Base-by-base conservation (phyloP, 2,888 invertebrate genomes). In the Mythimna impura region DNA sequence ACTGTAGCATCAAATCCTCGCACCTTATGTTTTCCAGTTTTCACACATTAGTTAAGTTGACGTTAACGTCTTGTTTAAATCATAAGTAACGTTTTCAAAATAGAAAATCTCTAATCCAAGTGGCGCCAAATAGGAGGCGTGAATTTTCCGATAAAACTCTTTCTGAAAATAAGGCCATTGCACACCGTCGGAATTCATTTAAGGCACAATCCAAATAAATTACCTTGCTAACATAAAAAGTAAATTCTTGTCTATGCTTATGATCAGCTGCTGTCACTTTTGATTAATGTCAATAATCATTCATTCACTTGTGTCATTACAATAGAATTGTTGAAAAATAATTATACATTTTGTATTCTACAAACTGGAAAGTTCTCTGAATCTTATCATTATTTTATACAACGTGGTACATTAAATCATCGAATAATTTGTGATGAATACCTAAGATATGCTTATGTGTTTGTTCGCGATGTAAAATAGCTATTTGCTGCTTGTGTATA, bases 241-340 rank as follows among this genome's bases (percentile, higher is more conserved):
- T 36, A 60, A 58, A n/a, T 20, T 52, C 9, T 71, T 25, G 58
- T 73, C 69, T 77, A 61, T 77, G 77, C 17, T 50, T 36, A 10
- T 22, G 34, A 54, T 58, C 43, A 69, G 43, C 68, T 54, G 52
- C 57, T 73, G 73, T 76, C 73, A 73, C 3, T 66, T 76, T 76
- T 76, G 20, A 58, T 55, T 22, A 36, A 30, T 68, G 78, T 67
- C 78, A 60, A 0, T 17, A 43, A 0, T 52, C 36, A 8, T 54
- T 4, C 50, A 9, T 30, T 66, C n/a, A 71, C 22, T 62, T 34
- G 52, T 63, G 50, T 71, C 73, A 58, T 9, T 30, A 30, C 30
- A 30, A 30, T 30, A 61, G 0, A 67, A 8, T 67, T 77, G 69
- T 66, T 55, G 64, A 79, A 83, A 71, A 82, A 79, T 83, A n/a